Conservation (phyloP, 2,113 vertebrate species). For the Rhinopomastus cyanomelas region DNA sequence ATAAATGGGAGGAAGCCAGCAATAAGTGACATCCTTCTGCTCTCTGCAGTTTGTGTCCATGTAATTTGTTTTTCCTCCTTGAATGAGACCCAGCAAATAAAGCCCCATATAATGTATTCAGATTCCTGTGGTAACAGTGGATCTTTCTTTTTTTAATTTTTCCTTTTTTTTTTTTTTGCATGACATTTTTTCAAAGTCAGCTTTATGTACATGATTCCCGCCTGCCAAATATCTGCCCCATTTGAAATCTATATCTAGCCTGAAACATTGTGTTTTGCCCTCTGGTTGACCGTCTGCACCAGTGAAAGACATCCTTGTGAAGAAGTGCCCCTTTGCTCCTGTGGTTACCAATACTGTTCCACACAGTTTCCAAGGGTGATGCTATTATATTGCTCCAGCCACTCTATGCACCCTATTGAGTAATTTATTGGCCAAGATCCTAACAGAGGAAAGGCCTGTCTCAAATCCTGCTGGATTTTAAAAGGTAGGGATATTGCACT, state of each 20-base stretch:
- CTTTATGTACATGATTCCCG: slow-evolving; percentile 62
- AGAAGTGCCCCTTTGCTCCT: slow-evolving; percentile 70
- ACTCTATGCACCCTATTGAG: slow-evolving; percentile 66
- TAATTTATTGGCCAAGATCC: slow-evolving; percentile 73
- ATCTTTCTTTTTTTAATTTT: slow-evolving; percentile 61
- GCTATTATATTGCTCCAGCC: slow-evolving; percentile 66
- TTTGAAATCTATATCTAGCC: slow-evolving; percentile 68
- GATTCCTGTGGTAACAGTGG: slow-evolving; percentile 56
- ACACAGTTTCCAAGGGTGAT: slow-evolving; percentile 72
- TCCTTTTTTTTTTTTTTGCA: not conserved
- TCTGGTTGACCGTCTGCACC: slow-evolving; percentile 77
- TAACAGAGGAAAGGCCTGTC: slow-evolving; percentile 64
- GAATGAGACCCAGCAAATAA: not conserved
- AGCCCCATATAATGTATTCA: not conserved
- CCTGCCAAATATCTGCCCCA: slow-evolving; percentile 68
- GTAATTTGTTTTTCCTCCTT: not conserved
- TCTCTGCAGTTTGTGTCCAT: not conserved
- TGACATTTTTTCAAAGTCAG: slow-evolving; percentile 57
- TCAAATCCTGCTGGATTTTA: slow-evolving; percentile 67
- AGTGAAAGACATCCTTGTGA: slow-evolving; percentile 78
- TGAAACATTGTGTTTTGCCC: slow-evolving; percentile 73
- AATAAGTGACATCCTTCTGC: not conserved
- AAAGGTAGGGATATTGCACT: slow-evolving; percentile 67
- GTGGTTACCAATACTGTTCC: slow-evolving; percentile 65
- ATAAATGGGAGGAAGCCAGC: not conserved